phyloP scores from a whole-genome alignment of 2,797 vertebrate species.

The Scarus forsteni region DNA sequence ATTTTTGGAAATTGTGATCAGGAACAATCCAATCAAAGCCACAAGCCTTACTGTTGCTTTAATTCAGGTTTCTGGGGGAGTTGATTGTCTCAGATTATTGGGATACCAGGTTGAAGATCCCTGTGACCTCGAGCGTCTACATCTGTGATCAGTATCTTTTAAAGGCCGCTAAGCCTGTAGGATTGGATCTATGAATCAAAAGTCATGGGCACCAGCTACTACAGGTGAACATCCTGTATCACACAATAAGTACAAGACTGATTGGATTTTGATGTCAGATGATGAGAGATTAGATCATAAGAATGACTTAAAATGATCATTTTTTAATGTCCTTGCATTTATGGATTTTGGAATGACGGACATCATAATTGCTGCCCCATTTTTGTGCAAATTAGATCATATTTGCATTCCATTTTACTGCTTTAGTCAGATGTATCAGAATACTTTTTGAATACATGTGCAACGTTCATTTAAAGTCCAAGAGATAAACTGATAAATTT shows the following conservation, averaged over 20 bases:
- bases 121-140: constrained; percentile 59
- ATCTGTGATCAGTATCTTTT: constrained; percentile 76
- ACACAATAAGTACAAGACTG: constrained; percentile 20
- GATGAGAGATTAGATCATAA: constrained; percentile 47
- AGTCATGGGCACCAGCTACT: constrained; percentile 32
- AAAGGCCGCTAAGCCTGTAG: constrained; percentile 68
- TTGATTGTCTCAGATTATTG: constrained; percentile 52
- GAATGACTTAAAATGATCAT: constrained; percentile 51
- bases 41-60: constrained; percentile 53
- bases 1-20: constrained; percentile 61
- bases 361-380: not conserved
- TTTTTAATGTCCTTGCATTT: not conserved
- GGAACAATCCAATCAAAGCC: constrained; percentile 72
- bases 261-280: constrained; percentile 14
- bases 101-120: constrained; percentile 53
- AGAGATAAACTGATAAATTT: no score
- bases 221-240: constrained; percentile 27
- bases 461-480: no score
- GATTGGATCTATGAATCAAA: constrained; percentile 74
- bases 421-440: not conserved
- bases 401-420: not conserved
- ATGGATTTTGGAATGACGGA: not conserved
- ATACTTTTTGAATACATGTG: not conserved
- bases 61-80: constrained; percentile 39
- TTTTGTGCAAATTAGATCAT: not conserved